phyloP scores from a whole-genome alignment of 2,888 invertebrate species.

The Bimastos eiseni region DNA sequence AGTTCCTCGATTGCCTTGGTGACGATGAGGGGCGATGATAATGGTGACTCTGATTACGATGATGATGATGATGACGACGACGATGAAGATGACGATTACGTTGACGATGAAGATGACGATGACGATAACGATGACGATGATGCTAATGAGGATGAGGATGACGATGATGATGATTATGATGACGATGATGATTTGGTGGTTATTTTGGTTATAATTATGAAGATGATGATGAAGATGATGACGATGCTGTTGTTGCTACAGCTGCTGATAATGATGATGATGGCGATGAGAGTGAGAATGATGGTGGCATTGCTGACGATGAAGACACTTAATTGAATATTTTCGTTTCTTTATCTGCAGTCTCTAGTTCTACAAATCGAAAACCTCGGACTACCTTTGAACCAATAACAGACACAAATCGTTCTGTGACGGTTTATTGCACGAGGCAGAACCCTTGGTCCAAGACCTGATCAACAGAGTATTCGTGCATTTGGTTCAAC shows the following conservation, averaged over 20 bases:
- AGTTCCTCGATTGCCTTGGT: not conserved
- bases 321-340: not conserved
- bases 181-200: conserved; percentile 37
- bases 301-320: not conserved
- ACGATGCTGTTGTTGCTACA: conserved; percentile 20
- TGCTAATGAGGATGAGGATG: conserved; percentile 36
- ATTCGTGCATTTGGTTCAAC: not conserved
- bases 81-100: conserved; percentile 34
- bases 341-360: not conserved
- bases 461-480: not conserved
- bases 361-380: not conserved
- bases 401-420: not conserved
- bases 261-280: conserved; percentile 31
- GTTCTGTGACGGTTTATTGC: not conserved
- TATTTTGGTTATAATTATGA: conserved; percentile 36
- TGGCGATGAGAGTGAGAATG: not conserved
- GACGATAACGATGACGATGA: conserved; percentile 34
- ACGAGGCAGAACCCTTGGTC: not conserved
- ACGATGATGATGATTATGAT: conserved; percentile 38
- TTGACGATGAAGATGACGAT: conserved; percentile 31
- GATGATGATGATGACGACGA: conserved; percentile 35
- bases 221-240: conserved; percentile 29
- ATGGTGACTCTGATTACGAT: conserved; percentile 27
- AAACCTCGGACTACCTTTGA: not conserved
- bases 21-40: conserved; percentile 26